phyloP scores from a whole-genome alignment of 2,888 invertebrate genomes.

The Amphipoea lucens region DNA sequence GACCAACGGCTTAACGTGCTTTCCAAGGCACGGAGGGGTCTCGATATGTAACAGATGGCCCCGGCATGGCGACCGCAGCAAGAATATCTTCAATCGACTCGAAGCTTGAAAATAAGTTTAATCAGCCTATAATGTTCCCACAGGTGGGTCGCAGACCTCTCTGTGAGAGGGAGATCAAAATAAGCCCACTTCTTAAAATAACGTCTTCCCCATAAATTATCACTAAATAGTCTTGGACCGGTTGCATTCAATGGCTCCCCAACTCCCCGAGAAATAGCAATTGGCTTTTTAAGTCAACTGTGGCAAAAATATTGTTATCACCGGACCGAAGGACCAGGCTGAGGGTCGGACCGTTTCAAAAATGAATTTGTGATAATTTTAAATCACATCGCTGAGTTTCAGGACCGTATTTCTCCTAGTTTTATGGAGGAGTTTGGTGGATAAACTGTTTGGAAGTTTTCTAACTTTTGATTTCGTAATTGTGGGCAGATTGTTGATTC shows the following conservation, averaged over 20 bases:
- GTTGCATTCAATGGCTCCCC: constrained; percentile 32
- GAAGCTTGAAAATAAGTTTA: background rate
- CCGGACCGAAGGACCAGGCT: constrained; percentile 3
- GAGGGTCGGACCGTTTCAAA: constrained; percentile 11
- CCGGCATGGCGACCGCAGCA: background rate
- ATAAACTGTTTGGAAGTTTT: constrained; percentile 25
- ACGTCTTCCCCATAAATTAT: constrained; percentile 6
- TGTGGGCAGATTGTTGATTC: background rate
- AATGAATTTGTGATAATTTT: constrained; percentile 42
- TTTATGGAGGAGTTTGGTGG: constrained; percentile 19
- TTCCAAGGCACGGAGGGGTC: background rate
- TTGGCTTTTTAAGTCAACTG: constrained; percentile 47
- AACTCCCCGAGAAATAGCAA: constrained; percentile 25
- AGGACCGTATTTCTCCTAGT: constrained; percentile 9
- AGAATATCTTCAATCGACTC: background rate
- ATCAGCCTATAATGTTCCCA: too few relatives aligned
- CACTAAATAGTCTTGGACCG: constrained; percentile 1
- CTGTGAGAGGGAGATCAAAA: too few relatives aligned
- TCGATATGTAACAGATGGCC: background rate
- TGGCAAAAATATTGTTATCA: constrained; percentile 52
- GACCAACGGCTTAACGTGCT: background rate
- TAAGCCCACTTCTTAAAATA: constrained; percentile 10
- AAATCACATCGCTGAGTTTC: constrained; percentile 27
- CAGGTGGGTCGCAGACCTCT: too few relatives aligned
- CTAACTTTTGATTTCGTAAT: constrained; percentile 5